Evolutionary conservation across 37 sponge, comb jelly and placozoan species (phyloP).

Genomic region (Agelas oroides): DNA sequence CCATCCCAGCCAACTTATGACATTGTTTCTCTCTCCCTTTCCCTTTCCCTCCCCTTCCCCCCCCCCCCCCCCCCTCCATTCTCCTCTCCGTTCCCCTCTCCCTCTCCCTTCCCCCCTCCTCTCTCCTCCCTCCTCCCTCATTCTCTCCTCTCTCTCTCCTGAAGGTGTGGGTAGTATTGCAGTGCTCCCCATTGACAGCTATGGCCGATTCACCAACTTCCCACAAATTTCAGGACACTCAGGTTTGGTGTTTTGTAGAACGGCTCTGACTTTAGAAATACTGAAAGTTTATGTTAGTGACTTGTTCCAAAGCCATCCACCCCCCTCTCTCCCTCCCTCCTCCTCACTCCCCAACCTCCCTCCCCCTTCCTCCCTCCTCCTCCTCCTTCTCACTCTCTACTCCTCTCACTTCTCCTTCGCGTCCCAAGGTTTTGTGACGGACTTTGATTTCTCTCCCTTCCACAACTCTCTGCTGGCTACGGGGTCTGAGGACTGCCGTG

Average conservation of each 20-base stretch:
- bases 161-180: conserved; percentile 67
- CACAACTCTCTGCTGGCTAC: conserved; percentile 76
- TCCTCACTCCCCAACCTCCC: too few relatives aligned
- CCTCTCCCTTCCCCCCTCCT: too few relatives aligned
- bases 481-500: conserved; percentile 80
- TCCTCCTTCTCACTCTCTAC: too few relatives aligned
- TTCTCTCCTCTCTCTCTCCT: too few relatives aligned
- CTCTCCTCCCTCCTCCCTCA: too few relatives aligned
- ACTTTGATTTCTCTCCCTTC: conserved; percentile 92
- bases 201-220: conserved; percentile 66
- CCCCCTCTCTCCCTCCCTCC: neutral
- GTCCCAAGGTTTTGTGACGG: conserved; percentile 76
- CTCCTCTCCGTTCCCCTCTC: neutral
- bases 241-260: conserved; percentile 10
- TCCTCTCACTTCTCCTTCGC: too few relatives aligned
- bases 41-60: neutral
- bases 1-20: neutral
- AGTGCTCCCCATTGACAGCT: conserved; percentile 62
- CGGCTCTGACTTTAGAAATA: too few relatives aligned
- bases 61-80: neutral
- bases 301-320: neutral
- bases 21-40: neutral
- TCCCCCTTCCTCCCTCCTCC: too few relatives aligned
- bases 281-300: neutral
- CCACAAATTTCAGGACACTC: conserved; percentile 67